phyloP scores from a whole-genome alignment of 1,140 invertebrate genomes.

The Drosophila pandora region DNA sequence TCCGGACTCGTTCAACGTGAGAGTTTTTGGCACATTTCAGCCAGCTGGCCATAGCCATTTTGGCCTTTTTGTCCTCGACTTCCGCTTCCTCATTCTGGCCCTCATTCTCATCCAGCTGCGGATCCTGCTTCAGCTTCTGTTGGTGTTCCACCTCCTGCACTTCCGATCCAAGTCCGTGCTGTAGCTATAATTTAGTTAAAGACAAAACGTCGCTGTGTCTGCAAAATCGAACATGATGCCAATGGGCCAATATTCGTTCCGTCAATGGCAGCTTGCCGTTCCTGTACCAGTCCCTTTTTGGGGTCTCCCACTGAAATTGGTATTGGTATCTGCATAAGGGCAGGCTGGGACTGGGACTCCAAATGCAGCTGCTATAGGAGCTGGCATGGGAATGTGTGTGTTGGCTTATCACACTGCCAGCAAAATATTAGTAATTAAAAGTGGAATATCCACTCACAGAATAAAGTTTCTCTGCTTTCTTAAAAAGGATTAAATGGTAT shows the following conservation, averaged over 20 bases:
- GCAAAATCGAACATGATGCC: constrained; percentile 78
- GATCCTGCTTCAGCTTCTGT: constrained; percentile 6
- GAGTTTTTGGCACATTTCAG: constrained; percentile 75
- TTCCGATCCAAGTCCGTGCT: constrained; percentile 42
- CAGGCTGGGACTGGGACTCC: constrained; percentile 23
- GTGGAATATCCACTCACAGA: too few relatives aligned
- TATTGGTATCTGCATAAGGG: constrained; percentile 43
- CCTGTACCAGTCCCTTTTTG: constrained; percentile 56
- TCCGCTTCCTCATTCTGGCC: constrained; percentile 28
- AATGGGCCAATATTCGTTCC: constrained; percentile 70
- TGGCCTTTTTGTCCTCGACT: constrained; percentile 36
- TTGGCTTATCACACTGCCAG: constrained; percentile 25
- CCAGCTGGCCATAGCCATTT: constrained; percentile 29
- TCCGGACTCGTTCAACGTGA: constrained; percentile 32
- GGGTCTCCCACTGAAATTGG: constrained; percentile 57
- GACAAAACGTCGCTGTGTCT: constrained; percentile 75
- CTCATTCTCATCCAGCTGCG: constrained; percentile 24
- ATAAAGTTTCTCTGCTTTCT: too few relatives aligned
- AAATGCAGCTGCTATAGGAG: constrained; percentile 27
- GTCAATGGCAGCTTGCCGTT: constrained; percentile 48
- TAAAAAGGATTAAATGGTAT: too few relatives aligned
- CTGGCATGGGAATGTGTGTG: constrained; percentile 19
- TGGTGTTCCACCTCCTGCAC: constrained; percentile 3
- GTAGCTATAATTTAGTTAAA: constrained; percentile 80
- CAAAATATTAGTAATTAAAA: background rate